Evolutionary conservation across 2,797 vertebrate genomes (phyloP).

Genomic region (Psittacula echo): DNA sequence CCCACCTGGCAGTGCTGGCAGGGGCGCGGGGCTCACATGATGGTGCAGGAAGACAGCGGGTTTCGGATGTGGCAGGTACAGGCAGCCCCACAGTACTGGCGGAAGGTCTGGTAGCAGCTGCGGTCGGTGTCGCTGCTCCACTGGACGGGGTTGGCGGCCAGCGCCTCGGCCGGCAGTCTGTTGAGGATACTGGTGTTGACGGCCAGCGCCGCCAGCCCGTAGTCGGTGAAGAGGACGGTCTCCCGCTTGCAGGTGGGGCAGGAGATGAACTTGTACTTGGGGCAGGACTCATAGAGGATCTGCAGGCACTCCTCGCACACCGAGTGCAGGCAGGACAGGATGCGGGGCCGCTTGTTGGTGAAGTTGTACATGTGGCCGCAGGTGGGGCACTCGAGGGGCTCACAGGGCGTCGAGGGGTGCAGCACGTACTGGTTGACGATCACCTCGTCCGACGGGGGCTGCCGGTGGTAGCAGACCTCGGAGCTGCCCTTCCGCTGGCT

Average conservation of each 20-base stretch:
- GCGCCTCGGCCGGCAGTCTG: slow-evolving; percentile 90
- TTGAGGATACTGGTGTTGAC: slow-evolving; percentile 99
- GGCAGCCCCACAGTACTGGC: slow-evolving; percentile 97
- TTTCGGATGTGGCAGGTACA: slow-evolving; percentile 97
- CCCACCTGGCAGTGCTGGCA: neutral
- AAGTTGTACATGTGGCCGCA: slow-evolving; percentile 98
- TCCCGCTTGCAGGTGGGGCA: slow-evolving; percentile 96
- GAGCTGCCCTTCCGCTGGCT: slow-evolving; percentile 87
- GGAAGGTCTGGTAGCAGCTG: slow-evolving; percentile 99
- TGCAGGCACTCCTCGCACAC: slow-evolving; percentile 99
- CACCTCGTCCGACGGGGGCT: slow-evolving; percentile 89
- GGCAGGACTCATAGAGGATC: slow-evolving; percentile 98
- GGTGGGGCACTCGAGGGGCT: slow-evolving; percentile 97
- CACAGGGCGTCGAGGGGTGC: slow-evolving; percentile 87
- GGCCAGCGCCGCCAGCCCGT: slow-evolving; percentile 94
- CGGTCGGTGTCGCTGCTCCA: slow-evolving; percentile 96
- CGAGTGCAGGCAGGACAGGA: slow-evolving; percentile 97
- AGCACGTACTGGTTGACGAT: slow-evolving; percentile 97
- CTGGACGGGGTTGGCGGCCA: slow-evolving; percentile 87
- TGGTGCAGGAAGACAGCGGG: slow-evolving; percentile 95
- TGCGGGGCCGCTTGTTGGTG: slow-evolving; percentile 93
- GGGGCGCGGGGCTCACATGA: slow-evolving; percentile 86
- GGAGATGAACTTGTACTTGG: slow-evolving; percentile 99
- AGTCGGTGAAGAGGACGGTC: slow-evolving; percentile 99
- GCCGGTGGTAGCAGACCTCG: slow-evolving; percentile 95